Evolutionary conservation across 2,888 invertebrate species (phyloP).

Genomic region (Platerodrilus igneus): DNA sequence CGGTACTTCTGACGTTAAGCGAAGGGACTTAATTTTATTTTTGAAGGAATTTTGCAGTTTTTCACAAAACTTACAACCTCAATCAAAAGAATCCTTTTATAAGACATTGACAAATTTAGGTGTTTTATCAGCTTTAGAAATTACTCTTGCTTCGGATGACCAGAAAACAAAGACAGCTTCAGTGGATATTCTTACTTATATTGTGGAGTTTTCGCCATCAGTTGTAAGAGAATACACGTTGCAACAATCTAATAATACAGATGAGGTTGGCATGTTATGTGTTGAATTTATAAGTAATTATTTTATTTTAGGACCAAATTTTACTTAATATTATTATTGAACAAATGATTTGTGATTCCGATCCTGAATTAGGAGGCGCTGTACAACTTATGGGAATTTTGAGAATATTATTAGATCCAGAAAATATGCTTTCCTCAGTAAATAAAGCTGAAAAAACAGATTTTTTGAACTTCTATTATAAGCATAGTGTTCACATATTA

Average conservation of each 20-base stretch:
- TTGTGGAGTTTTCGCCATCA: constrained; percentile 97
- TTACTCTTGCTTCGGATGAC: constrained; percentile 88
- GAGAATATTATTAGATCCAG: constrained; percentile 90
- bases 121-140: constrained; percentile 83
- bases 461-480: constrained; percentile 98
- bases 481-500: constrained; percentile 93
- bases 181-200: constrained; percentile 95
- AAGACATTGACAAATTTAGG: constrained; percentile 88
- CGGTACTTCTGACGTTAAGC: constrained; percentile 74
- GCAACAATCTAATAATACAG: constrained; percentile 83
- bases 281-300: neutral
- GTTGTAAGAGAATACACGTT: constrained; percentile 95
- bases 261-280: constrained; percentile 63
- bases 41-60: constrained; percentile 99
- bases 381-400: constrained; percentile 95
- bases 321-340: constrained; percentile 95
- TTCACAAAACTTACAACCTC: constrained; percentile 96
- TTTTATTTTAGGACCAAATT: constrained; percentile 77
- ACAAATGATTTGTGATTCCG: constrained; percentile 95
- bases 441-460: constrained; percentile 97
- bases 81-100: constrained; percentile 95
- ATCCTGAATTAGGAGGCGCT: constrained; percentile 95
- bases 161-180: constrained; percentile 92
- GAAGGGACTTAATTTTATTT: constrained; percentile 93
- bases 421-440: constrained; percentile 91